Conservation (phyloP, 1,140 invertebrate genomes). For the Ceratosolen fusciceps region DNA sequence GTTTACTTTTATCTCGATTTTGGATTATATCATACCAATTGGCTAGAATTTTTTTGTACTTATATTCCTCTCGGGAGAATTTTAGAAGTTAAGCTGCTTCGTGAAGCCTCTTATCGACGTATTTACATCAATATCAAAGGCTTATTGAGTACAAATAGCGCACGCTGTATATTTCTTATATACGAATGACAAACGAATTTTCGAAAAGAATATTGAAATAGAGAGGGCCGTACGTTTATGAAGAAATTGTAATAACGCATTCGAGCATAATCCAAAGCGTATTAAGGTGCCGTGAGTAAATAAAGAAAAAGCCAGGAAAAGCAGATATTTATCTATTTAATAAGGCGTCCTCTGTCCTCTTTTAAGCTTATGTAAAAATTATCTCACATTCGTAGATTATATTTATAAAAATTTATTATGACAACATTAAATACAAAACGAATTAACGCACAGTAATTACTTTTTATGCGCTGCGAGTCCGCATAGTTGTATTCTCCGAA, state of each 20-base stretch:
- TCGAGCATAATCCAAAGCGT: too few relatives aligned
- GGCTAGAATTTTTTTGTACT: constrained; percentile 11
- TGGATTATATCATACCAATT: constrained; percentile 10
- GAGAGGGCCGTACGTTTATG: too few relatives aligned
- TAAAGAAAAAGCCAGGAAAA: background rate
- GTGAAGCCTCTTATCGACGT: constrained; percentile 30
- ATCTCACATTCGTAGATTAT: background rate
- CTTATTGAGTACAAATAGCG: constrained; percentile 9
- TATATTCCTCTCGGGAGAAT: constrained; percentile 18
- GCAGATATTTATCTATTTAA: background rate
- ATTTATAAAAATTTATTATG: background rate
- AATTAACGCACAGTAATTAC: too few relatives aligned
- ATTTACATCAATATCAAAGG: constrained; percentile 27
- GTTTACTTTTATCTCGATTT: background rate
- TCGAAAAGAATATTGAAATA: too few relatives aligned
- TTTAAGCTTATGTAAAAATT: background rate
- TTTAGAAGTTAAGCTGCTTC: background rate
- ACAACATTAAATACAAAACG: too few relatives aligned
- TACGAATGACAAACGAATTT: too few relatives aligned
- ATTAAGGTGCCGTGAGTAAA: background rate
- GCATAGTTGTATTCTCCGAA: too few relatives aligned
- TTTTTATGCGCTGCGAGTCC: too few relatives aligned
- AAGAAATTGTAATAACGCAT: too few relatives aligned
- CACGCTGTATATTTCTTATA: background rate
- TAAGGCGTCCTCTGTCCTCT: background rate